Percentiles rank a stretch among this genome's conserved stretches.
These are phyloP conservation scores for Lophius americanus DNA, from an alignment of 2,797 vertebrate species.

Conservation along the genomic window DNA sequence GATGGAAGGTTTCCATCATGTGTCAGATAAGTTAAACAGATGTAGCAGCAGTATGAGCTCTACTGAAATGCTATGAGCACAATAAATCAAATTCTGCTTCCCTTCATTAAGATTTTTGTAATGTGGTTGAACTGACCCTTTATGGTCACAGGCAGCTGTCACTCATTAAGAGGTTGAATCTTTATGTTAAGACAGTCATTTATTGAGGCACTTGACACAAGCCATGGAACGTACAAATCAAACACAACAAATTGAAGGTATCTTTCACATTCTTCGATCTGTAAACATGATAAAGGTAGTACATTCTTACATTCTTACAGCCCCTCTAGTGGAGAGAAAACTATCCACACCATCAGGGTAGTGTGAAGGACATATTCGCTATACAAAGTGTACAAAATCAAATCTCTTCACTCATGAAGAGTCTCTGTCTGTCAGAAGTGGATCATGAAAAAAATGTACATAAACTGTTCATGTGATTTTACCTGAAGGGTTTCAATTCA, in stretches of 20 bases:
- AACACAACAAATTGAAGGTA: conserved; percentile 60
- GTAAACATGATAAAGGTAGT: conserved; percentile 74
- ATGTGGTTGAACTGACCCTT: too few species aligned
- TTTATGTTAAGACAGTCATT: conserved; percentile 66
- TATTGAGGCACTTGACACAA: conserved; percentile 88
- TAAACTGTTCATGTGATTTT: conserved; percentile 19
- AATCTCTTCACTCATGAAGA: too few species aligned
- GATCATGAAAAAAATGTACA: conserved; percentile 20
- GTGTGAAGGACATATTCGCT: conserved; percentile 46
- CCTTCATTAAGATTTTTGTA: too few species aligned
- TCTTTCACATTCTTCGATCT: conserved; percentile 77
- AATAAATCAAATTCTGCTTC: too few species aligned
- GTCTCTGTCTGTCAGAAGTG: conserved; percentile 29
- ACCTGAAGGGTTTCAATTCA: conserved; percentile 34
- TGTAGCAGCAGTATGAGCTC: too few species aligned
- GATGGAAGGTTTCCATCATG: too few species aligned
- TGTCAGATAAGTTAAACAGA: too few species aligned
- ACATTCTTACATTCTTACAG: conserved; percentile 62
- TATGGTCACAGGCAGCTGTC: too few species aligned
- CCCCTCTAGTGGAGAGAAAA: conserved; percentile 26
- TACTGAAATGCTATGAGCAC: too few species aligned
- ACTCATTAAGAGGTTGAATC: not conserved
- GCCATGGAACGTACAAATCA: conserved; percentile 75
- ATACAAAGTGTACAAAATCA: conserved; percentile 59
- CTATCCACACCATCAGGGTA: conserved; percentile 41